Conservation (phyloP, 2,113 vertebrate species). For the Phainopepla nitens region DNA sequence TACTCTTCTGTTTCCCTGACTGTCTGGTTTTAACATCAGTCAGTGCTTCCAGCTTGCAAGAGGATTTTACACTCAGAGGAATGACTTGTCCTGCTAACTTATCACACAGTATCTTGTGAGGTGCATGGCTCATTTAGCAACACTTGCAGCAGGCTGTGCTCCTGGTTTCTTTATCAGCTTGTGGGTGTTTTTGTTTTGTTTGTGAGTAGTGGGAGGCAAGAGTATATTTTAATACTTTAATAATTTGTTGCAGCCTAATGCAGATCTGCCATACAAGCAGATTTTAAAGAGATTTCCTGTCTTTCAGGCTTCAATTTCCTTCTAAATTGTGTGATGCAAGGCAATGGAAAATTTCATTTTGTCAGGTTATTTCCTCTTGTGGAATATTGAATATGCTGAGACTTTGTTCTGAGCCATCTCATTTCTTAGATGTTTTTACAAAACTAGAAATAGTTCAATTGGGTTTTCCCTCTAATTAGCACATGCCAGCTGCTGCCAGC, state of each 20-base stretch:
- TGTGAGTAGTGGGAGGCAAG: neutral
- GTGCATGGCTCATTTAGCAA: neutral
- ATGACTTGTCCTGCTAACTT: neutral
- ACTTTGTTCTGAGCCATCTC: neutral
- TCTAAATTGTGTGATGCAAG: neutral
- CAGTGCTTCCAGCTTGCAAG: neutral
- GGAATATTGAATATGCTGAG: neutral
- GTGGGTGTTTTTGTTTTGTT: neutral
- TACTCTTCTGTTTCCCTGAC: neutral
- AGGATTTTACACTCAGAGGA: neutral
- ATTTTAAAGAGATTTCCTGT: neutral
- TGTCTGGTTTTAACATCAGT: neutral
- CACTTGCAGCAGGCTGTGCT: neutral
- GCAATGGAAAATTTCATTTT: neutral
- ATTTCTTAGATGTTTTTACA: neutral
- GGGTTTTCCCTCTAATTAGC: constrained; percentile 36
- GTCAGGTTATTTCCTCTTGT: neutral
- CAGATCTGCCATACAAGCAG: neutral
- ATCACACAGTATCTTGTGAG: neutral
- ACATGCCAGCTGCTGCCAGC: constrained; percentile 18
- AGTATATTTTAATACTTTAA: neutral
- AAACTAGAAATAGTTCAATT: constrained; percentile 6
- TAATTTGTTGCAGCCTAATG: neutral
- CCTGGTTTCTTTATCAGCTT: neutral
- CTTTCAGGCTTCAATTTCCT: constrained; percentile 2